Evolutionary conservation across 2,113 vertebrate species (phyloP).

Genomic region (Taxidea taxus): DNA sequence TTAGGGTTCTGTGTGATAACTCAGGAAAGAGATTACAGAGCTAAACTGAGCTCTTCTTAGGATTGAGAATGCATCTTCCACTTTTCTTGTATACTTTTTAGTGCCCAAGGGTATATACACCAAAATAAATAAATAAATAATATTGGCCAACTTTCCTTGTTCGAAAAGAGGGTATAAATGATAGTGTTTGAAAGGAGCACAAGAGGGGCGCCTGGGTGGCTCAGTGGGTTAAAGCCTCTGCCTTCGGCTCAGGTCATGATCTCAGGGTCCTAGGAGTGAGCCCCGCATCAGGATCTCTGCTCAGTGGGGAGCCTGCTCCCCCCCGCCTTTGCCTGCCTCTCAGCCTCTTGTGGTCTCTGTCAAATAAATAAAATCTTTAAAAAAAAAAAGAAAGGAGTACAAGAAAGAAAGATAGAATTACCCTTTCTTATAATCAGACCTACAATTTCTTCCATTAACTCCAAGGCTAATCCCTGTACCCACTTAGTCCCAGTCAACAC

Average conservation of each 20-base stretch:
- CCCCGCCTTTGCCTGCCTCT: no score
- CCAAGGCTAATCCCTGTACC: neutral
- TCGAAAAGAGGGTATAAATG: neutral
- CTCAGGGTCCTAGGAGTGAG: no score
- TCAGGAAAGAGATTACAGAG: neutral
- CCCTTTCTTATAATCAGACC: neutral
- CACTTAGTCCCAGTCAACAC: neutral
- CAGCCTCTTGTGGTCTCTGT: no score
- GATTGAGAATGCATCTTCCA: neutral
- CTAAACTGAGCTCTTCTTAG: neutral
- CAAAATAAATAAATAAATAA: neutral
- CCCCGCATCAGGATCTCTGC: no score
- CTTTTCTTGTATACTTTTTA: neutral
- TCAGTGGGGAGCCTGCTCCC: no score
- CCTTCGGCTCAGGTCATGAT: no score
- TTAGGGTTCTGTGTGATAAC: neutral
- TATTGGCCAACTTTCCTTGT: conserved; percentile 6
- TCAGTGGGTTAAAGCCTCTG: no score
- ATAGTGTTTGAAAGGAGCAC: neutral
- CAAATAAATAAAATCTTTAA: no score
- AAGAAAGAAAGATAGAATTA: conserved; percentile 11
- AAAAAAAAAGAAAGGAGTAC: neutral
- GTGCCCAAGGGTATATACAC: neutral
- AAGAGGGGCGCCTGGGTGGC: no score
- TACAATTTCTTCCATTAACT: conserved; percentile 4